A percentile compares a stretch with the other conserved stretches of the same genome.
Evolutionary conservation across 2,113 vertebrate genomes (phyloP).

Genomic region (Tapirus terrestris): DNA sequence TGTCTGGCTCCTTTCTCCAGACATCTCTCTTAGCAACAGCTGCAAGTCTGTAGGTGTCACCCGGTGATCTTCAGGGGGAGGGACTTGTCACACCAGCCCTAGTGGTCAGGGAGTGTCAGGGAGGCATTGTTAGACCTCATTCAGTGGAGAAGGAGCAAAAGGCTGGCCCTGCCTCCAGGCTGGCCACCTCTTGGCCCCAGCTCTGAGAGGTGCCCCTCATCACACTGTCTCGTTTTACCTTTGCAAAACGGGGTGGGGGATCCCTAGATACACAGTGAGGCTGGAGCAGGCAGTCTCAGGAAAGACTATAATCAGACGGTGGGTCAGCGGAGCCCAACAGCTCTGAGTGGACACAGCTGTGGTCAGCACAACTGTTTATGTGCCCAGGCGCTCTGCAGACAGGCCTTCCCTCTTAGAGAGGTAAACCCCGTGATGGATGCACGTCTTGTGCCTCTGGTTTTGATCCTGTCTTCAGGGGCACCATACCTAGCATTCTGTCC

Average conservation of each 20-base stretch:
- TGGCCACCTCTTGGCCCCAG: too few relatives aligned
- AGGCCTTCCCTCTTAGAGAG: background rate
- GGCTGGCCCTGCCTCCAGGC: background rate
- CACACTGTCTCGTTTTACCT: background rate
- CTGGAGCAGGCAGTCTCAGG: background rate
- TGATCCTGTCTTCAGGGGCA: background rate
- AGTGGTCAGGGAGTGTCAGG: background rate
- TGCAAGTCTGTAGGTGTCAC: background rate
- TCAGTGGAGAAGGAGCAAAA: background rate
- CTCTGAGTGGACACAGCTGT: background rate
- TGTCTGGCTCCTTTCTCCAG: background rate
- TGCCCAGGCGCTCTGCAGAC: background rate
- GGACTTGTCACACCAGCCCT: background rate
- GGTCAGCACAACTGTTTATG: background rate
- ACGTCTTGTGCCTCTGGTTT: background rate
- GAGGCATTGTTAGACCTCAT: background rate
- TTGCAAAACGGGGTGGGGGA: background rate
- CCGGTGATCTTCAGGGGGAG: background rate
- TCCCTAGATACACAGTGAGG: background rate
- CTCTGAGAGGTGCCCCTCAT: background rate
- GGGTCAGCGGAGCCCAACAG: background rate
- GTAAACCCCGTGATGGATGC: background rate
- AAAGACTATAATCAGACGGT: background rate
- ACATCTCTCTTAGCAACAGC: background rate
- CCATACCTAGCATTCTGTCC: background rate